A percentile compares a stretch with the other conserved stretches of the same genome.
These are phyloP conservation scores for Atethmia centrago DNA, from an alignment of 2,888 invertebrate species.

Conservation along the genomic window DNA sequence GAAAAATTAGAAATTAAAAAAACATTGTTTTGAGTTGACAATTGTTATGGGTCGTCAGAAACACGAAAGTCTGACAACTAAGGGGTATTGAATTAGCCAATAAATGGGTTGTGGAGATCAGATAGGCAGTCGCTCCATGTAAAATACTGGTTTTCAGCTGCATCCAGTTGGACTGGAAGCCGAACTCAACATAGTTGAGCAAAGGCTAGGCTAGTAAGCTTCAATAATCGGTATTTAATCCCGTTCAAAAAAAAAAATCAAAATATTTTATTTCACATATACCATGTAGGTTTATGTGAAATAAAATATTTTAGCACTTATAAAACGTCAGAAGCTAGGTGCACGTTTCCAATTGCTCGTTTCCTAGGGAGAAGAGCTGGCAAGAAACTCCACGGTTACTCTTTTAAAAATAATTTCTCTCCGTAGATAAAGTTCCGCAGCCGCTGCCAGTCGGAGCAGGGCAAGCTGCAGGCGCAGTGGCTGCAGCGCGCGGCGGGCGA, in stretches of 20 bases:
- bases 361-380: no score
- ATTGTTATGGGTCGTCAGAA: background rate
- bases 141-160: background rate
- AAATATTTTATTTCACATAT: no score
- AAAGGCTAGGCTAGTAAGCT: background rate
- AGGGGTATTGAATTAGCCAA: background rate
- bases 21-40: no score
- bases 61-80: background rate
- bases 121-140: background rate
- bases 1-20: no score
- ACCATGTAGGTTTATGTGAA: no score
- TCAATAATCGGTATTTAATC: no score
- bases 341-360: no score
- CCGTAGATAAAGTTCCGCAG: slow-evolving; percentile 93
- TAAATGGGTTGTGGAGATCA: background rate
- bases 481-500: slow-evolving; percentile 95
- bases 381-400: no score
- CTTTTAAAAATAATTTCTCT: no score
- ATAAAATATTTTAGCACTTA: no score
- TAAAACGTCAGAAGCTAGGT: no score
- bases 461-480: slow-evolving; percentile 95
- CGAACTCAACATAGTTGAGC: background rate
- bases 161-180: background rate
- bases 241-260: no score
- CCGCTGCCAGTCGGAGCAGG: slow-evolving; percentile 96